Conservation (phyloP, 2,888 invertebrate species). For the Conomelus anceps region DNA sequence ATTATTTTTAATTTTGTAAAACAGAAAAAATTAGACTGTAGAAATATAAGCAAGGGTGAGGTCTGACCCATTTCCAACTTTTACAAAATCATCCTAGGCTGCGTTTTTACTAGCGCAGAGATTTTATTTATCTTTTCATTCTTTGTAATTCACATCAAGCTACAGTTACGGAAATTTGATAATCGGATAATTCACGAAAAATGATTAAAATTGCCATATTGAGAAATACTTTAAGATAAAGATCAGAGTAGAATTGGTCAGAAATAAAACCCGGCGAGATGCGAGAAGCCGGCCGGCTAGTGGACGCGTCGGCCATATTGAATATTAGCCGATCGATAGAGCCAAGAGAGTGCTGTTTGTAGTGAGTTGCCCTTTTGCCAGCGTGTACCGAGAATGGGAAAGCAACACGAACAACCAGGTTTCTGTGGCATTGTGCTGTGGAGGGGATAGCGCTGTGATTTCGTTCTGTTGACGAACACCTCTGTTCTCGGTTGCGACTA, state of each 20-base stretch:
- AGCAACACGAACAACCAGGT: conserved; percentile 19
- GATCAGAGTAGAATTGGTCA: too few relatives aligned
- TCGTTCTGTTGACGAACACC: conserved; percentile 20
- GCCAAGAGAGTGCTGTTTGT: conserved; percentile 3
- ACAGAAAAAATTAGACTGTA: too few relatives aligned
- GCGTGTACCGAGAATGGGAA: conserved; percentile 15
- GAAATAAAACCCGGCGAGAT: background rate
- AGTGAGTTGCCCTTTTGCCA: background rate
- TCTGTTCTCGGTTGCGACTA: conserved; percentile 30
- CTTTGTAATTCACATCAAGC: background rate
- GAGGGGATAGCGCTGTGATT: conserved; percentile 21
- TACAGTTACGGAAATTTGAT: background rate
- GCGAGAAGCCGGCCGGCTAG: background rate
- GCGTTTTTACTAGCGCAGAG: too few relatives aligned
- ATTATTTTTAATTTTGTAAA: too few relatives aligned
- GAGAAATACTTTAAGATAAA: too few relatives aligned
- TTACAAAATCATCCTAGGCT: too few relatives aligned
- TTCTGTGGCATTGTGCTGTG: conserved; percentile 8
- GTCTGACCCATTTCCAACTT: too few relatives aligned
- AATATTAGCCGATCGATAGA: background rate
- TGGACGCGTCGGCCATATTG: conserved; percentile 12
- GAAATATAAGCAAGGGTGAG: too few relatives aligned
- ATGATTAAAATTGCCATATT: background rate
- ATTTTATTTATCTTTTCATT: too few relatives aligned
- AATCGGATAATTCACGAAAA: background rate